Evolutionary conservation across 2,888 invertebrate species (phyloP).

Genomic region (Ramazzottius varieornatus): DNA sequence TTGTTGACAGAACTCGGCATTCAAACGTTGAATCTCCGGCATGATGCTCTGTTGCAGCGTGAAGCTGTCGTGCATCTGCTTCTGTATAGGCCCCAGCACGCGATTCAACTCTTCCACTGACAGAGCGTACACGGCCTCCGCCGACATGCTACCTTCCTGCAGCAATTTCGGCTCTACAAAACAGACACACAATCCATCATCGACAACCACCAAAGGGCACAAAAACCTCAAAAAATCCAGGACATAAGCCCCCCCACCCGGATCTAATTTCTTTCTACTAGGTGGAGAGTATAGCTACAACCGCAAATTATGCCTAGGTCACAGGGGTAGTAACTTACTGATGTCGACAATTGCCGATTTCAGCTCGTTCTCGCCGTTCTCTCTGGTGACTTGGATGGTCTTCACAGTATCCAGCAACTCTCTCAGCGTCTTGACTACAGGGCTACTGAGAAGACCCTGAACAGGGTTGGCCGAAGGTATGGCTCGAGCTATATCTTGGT

Average conservation of each 20-base stretch:
- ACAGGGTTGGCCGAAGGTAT: conserved; percentile 12
- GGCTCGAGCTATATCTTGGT: conserved; percentile 19
- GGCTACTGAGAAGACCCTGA: conserved; percentile 28
- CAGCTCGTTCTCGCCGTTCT: conserved; percentile 58
- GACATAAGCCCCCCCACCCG: no score
- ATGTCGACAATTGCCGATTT: conserved; percentile 52
- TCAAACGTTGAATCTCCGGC: conserved; percentile 19
- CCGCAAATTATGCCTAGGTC: no score
- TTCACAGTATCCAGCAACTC: conserved; percentile 58
- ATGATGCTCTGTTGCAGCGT: conserved; percentile 35
- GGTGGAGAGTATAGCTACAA: no score
- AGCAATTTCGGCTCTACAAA: conserved; percentile 35
- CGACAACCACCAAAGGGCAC: background rate
- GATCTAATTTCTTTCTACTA: no score
- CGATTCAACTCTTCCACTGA: conserved; percentile 43
- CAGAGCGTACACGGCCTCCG: conserved; percentile 48
- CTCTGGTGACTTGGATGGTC: conserved; percentile 58
- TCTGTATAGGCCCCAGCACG: conserved; percentile 46
- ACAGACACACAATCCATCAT: background rate
- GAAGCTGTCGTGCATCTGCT: conserved; percentile 46
- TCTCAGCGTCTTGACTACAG: conserved; percentile 38
- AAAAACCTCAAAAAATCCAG: no score
- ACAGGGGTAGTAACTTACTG: conserved; percentile 31
- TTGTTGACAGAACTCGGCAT: conserved; percentile 35
- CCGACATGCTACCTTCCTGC: conserved; percentile 44